These are phyloP conservation scores for Molossus molossus DNA, from an alignment of 2,797 vertebrate species.

Conservation along the genomic window DNA sequence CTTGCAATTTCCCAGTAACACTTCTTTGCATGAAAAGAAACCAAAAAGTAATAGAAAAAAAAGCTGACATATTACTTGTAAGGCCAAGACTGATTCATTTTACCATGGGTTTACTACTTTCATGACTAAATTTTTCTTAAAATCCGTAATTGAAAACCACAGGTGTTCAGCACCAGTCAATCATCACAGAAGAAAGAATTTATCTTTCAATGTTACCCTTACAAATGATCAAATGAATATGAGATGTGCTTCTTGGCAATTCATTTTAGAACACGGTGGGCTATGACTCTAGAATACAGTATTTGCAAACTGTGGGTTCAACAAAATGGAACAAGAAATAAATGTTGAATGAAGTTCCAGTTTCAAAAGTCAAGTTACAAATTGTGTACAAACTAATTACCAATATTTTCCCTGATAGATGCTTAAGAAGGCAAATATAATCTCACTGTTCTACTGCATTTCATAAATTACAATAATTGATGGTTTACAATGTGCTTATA, in stretches of 20 bases:
- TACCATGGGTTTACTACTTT: neutral
- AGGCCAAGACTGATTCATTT: conserved; percentile 19
- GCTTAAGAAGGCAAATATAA: neutral
- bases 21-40: conserved; percentile 26
- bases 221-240: conserved; percentile 4
- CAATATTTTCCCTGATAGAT: conserved; percentile 63
- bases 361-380: conserved; percentile 67
- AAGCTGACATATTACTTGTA: neutral
- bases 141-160: neutral
- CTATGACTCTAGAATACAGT: conserved; percentile 24
- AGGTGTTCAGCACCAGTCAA: neutral
- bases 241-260: conserved; percentile 32
- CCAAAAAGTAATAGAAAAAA: conserved; percentile 24
- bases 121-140: neutral
- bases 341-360: neutral
- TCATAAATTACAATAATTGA: conserved; percentile 66
- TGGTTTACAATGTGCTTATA: neutral
- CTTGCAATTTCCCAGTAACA: neutral
- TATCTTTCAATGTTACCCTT: conserved; percentile 23
- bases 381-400: conserved; percentile 68
- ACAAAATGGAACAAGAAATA: conserved; percentile 63
- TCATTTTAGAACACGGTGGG: conserved; percentile 49
- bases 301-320: conserved; percentile 68
- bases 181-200: neutral
- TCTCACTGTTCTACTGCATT: conserved; percentile 57